These are phyloP conservation scores for Panulirus ornatus DNA, from an alignment of 1,140 invertebrate genomes.

Conservation along the genomic window DNA sequence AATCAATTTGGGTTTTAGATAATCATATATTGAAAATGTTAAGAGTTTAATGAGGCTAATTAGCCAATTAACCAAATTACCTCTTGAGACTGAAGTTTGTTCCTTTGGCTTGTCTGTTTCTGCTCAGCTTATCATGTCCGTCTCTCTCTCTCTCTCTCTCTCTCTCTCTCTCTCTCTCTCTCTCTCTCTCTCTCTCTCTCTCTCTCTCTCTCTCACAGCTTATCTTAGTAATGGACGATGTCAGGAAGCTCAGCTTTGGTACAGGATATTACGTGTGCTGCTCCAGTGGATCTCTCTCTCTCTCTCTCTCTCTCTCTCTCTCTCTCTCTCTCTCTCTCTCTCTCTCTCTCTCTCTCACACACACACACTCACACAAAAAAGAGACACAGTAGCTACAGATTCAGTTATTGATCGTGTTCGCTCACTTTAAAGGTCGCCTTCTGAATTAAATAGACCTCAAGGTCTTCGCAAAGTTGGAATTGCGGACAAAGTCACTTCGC, in stretches of 20 bases:
- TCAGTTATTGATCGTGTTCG: too few relatives aligned
- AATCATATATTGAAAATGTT: neutral
- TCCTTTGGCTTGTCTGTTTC: neutral
- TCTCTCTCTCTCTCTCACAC: neutral
- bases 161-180: neutral
- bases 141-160: neutral
- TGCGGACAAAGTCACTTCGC: neutral
- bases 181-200: neutral
- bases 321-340: neutral
- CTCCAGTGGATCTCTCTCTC: neutral
- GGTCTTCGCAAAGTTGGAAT: neutral
- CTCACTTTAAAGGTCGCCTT: neutral
- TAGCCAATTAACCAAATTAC: neutral
- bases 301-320: neutral
- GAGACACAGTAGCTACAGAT: neutral
- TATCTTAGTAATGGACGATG: neutral
- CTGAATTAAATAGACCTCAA: neutral
- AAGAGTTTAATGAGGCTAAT: neutral
- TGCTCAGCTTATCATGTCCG: neutral
- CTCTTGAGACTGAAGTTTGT: neutral
- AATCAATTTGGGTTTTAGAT: neutral
- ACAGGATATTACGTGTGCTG: neutral
- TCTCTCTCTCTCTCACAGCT: neutral
- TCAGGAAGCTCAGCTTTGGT: neutral
- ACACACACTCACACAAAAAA: neutral